These are phyloP conservation scores for Mycogona germanica DNA, from an alignment of 2,888 invertebrate genomes.

Conservation along the genomic window DNA sequence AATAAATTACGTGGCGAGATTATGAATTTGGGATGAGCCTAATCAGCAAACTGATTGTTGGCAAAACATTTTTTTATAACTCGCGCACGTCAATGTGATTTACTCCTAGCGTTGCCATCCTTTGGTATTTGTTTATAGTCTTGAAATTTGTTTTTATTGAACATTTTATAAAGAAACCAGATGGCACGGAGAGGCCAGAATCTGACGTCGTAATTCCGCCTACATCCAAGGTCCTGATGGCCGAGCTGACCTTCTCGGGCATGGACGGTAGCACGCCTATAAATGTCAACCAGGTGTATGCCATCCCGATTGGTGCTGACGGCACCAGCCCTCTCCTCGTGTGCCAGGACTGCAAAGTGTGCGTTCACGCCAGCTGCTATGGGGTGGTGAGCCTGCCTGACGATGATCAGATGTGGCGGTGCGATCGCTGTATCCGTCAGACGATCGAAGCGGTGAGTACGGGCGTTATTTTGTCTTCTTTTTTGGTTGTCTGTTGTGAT, in stretches of 20 bases:
- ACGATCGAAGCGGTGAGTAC: conserved; percentile 35
- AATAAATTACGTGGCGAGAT: no score
- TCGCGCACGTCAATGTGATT: no score
- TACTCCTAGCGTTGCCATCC: no score
- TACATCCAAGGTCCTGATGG: conserved; percentile 19
- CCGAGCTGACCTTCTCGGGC: conserved; percentile 29
- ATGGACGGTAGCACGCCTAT: conserved; percentile 27
- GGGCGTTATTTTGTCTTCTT: neutral
- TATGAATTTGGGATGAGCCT: no score
- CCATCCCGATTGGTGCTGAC: conserved; percentile 17
- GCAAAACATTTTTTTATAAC: no score
- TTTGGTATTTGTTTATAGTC: no score
- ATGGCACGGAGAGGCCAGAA: neutral
- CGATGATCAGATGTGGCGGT: conserved; percentile 33
- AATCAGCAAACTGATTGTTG: no score
- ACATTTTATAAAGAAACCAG: no score
- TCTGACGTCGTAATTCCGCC: neutral
- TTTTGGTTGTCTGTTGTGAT: no score
- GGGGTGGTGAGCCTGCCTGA: conserved; percentile 25
- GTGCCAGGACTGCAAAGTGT: conserved; percentile 44
- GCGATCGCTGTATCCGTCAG: conserved; percentile 23
- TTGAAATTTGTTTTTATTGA: no score
- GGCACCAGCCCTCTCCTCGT: conserved; percentile 37
- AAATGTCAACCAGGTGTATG: neutral
- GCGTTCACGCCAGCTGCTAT: conserved; percentile 45